Evolutionary conservation across 2,888 invertebrate species (phyloP).

Genomic region (Ctenicera cuprea): DNA sequence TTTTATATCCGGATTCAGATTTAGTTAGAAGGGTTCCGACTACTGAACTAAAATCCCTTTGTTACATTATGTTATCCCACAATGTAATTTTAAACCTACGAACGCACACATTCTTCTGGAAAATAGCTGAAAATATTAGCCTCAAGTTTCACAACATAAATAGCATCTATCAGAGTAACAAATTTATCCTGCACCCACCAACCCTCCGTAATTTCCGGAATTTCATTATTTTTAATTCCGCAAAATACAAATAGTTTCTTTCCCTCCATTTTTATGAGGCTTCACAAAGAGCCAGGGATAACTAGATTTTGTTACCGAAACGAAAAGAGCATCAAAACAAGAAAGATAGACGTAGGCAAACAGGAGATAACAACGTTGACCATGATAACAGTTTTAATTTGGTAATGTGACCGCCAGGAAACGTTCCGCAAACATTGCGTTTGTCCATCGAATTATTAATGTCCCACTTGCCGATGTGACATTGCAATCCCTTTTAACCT

Average conservation of each 20-base stretch:
- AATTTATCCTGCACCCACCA: background rate
- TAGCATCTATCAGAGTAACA: constrained; percentile 7
- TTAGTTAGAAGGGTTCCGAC: too few species aligned
- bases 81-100: too few species aligned
- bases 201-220: constrained; percentile 2
- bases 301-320: background rate
- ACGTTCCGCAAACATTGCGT: constrained; percentile 7
- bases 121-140: background rate
- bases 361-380: constrained; percentile 9
- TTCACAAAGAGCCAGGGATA: background rate
- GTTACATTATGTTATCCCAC: too few species aligned
- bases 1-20: too few species aligned
- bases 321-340: background rate
- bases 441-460: constrained; percentile 6
- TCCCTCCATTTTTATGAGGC: background rate
- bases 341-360: background rate
- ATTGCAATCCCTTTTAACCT: constrained; percentile 11
- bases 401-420: constrained; percentile 8
- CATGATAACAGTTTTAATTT: constrained; percentile 27
- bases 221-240: constrained; percentile 20
- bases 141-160: background rate
- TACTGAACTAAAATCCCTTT: too few species aligned
- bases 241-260: constrained; percentile 9
- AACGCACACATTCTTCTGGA: background rate
- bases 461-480: background rate